Base-by-base conservation (phyloP, 2,797 vertebrate species). In the Nannoperca australis region DNA sequence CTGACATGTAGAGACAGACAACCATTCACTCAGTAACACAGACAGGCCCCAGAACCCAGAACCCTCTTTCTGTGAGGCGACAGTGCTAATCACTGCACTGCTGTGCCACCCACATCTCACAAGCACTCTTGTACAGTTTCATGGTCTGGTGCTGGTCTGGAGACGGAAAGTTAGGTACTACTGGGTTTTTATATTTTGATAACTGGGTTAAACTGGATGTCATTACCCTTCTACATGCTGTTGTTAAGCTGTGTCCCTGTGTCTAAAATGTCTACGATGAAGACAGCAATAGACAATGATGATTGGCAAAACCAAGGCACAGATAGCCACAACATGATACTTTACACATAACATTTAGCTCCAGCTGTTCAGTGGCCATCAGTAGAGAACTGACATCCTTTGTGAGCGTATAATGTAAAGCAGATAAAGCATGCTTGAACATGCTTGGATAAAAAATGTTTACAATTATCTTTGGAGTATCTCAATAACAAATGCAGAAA, bases 241-340 rank as follows among this genome's bases (percentile, higher is more conserved):
- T 22, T 34, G 9, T 36, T 5, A 6, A 38, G 15, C 15, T 38
- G n/a, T 20, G 4, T 13, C n/a, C 15, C 20, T 24, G 7, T 15
- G 27, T 47, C 15, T 44, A 36, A 24, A 47, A 45, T 34, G 53
- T 17, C 22, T 18, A 18, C 53, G 2, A 71, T 11, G 14, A 72
- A 53, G 22, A 22, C n/a, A 13, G 30, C 18, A 3, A 30, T 5
- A 14, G 42, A 34, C 22, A 49, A 75, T 42, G 15, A 44, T 44
- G 42, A 32, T 32, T 20, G n/a, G 45, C 24, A 56, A 49, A 59
- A 62, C 51, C 22, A 73, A 73, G 69, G 74, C 63, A 64, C 74
- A 49, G 9, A 47, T 20, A 18, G 51, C 54, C 45, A 20, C n/a
- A 49, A 34, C 15, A 2, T 44, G 40, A 40, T 15, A 61, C 2